Base-by-base conservation (phyloP, 2,113 vertebrate species). In the Leucosticte australis region DNA sequence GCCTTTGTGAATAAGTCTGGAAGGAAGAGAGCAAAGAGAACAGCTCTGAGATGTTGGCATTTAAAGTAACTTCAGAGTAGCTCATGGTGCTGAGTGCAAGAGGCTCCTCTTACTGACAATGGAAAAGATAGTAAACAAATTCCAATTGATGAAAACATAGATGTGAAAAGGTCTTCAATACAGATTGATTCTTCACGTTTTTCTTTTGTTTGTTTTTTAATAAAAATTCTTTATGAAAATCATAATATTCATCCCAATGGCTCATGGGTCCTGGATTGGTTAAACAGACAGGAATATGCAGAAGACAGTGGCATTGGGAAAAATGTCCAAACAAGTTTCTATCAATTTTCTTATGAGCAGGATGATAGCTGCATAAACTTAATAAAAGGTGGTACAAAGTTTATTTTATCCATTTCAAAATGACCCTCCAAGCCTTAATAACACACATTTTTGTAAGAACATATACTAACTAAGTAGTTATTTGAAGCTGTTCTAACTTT, bases 21-120 rank as follows among this genome's bases (percentile, higher is more conserved):
- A 30, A 91, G 18, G 21, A 80, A 83, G 18, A 50, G 30, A 84
- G 42, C 17, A 55, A 83, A 83, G 14, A 50, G 33, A 85, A 47
- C 20, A 60, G 5, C 16, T 78, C 30, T 68, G 56, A 84, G 28
- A 55, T 33, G 22, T 1, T 47, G 24, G 3, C 6, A 31, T 78
- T 92, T 78, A 63, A 46, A 64, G 18, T 23, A 53, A 39, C 15
- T 69, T 81, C 30, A 49, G 14, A 37, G 11, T 26, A 44, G 41
- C 27, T 35, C 18, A 94, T 41, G 31, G 8, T 0, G 0, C 56
- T 0, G 2, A 50, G 19, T 28, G 13, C 13, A 68, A 71, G 39
- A 90, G 7, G 5, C 0, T 91, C 15, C 14, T 12, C n/a, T 73
- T 35, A 47, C 15, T 0, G 0, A 33, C 15, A 77, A 1, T 8